phyloP scores from a whole-genome alignment of 2,888 invertebrate species.

The Stenodera caucasica region DNA sequence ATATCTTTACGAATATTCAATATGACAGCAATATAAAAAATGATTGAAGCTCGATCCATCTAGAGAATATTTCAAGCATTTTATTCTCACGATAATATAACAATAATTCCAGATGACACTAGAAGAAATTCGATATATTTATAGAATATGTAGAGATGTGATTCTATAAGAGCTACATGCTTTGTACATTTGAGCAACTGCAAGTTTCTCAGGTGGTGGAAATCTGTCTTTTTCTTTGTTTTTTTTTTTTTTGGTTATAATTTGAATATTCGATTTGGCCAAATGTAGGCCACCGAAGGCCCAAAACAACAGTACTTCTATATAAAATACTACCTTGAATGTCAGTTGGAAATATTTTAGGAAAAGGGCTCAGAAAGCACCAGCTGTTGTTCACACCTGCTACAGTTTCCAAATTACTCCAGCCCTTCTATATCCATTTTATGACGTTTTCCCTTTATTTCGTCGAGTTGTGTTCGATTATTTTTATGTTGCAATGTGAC shows the following conservation, averaged over 20 bases:
- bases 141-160: too few relatives aligned
- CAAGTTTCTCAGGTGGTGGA: too few relatives aligned
- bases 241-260: background rate
- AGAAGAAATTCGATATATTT: background rate
- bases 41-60: background rate
- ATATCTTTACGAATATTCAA: background rate
- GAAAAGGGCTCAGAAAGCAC: too few relatives aligned
- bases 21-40: background rate
- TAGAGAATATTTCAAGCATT: background rate
- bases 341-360: background rate
- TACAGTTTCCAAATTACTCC: conserved; percentile 24
- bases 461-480: background rate
- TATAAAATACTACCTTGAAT: background rate
- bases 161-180: too few relatives aligned
- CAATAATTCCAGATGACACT: background rate
- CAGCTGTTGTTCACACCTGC: conserved; percentile 30
- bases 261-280: background rate
- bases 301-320: background rate
- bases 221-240: too few relatives aligned
- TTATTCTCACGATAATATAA: background rate
- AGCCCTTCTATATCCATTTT: conserved; percentile 14
- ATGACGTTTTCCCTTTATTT: background rate
- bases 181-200: too few relatives aligned
- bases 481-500: background rate
- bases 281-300: background rate